Evolutionary conservation across 1,140 invertebrate genomes (phyloP).

Genomic region (Ceratina calcarata): DNA sequence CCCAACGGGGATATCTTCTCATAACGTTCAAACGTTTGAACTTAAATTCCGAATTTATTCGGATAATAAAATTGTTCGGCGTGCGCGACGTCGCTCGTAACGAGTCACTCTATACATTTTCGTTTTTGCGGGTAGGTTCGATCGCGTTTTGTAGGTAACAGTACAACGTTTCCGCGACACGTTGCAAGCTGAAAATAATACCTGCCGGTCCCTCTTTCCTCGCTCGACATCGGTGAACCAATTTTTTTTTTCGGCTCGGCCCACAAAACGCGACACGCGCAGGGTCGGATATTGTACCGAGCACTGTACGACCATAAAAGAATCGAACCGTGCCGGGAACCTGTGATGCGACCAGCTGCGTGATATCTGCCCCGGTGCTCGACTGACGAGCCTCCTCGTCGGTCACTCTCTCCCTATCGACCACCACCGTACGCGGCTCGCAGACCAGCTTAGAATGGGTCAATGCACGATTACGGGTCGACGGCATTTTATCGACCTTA

Average conservation of each 20-base stretch:
- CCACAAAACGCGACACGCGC: conserved; percentile 19
- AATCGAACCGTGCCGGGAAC: background rate
- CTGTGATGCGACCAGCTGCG: conserved; percentile 1
- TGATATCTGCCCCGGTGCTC: background rate
- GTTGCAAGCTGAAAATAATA: conserved; percentile 14
- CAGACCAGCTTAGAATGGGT: background rate
- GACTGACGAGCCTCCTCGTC: background rate
- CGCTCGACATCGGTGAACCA: conserved; percentile 1
- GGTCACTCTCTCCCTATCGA: background rate
- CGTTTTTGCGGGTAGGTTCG: too few species aligned
- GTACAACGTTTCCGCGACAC: background rate
- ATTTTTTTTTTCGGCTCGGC: conserved; percentile 6
- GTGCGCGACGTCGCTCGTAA: background rate
- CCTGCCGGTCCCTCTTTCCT: background rate
- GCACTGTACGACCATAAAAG: conserved; percentile 18
- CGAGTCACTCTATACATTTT: background rate
- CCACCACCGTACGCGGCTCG: background rate
- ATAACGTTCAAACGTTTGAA: too few species aligned
- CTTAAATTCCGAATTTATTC: too few species aligned
- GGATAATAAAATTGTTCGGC: too few species aligned
- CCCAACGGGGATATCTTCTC: too few species aligned
- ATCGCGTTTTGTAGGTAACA: too few species aligned
- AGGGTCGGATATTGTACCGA: conserved; percentile 26
- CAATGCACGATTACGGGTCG: background rate
- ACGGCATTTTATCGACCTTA: conserved; percentile 6